Conservation (phyloP, 2,113 vertebrate species). For the Trogon melanurus region DNA sequence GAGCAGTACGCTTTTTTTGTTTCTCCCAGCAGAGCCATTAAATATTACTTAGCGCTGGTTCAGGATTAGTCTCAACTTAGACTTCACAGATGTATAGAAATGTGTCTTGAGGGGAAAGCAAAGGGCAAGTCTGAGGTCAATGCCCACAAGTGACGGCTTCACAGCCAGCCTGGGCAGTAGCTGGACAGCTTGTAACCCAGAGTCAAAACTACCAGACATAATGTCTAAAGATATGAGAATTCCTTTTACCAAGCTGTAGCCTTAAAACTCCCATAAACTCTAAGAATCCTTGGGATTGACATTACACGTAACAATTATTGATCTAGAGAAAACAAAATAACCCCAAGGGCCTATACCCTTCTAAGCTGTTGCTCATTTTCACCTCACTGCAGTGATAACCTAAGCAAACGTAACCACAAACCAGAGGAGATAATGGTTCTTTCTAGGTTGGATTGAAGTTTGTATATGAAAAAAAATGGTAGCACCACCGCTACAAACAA, state of each 20-base stretch:
- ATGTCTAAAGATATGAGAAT: neutral
- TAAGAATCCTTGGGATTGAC: neutral
- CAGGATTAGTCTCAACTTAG: neutral
- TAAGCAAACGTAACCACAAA: neutral
- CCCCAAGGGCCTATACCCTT: no score
- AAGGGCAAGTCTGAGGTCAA: neutral
- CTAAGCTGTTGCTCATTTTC: neutral
- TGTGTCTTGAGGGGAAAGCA: neutral
- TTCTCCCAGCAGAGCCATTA: neutral
- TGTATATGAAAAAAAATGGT: neutral
- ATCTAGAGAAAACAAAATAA: neutral
- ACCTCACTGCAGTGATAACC: neutral
- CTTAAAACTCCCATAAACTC: neutral
- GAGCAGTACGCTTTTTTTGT: neutral
- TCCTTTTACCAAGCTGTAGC: neutral
- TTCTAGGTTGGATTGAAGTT: neutral
- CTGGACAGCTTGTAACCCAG: neutral
- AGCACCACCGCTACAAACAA: neutral
- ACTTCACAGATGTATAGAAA: neutral
- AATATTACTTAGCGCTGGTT: neutral
- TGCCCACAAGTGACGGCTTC: neutral
- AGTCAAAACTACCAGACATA: neutral
- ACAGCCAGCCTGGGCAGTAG: neutral
- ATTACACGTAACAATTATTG: accelerated
- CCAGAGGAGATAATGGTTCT: neutral